phyloP scores from a whole-genome alignment of 1,140 invertebrate genomes.

The Chionoecetes opilio region DNA sequence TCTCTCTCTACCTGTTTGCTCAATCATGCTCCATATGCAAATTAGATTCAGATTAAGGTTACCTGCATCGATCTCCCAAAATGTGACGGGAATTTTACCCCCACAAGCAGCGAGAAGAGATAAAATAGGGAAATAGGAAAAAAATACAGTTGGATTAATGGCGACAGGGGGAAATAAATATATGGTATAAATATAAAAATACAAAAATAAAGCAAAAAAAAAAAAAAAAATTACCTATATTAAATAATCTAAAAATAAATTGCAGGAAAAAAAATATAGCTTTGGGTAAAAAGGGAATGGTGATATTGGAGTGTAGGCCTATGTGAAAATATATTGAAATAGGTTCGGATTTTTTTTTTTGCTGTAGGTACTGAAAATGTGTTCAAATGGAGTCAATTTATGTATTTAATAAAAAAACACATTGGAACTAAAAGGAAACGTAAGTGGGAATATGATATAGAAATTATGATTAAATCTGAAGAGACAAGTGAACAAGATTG shows the following conservation, averaged over 20 bases:
- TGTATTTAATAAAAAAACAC: too few relatives aligned
- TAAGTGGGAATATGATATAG: too few relatives aligned
- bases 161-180: neutral
- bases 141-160: neutral
- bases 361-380: too few relatives aligned
- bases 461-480: too few relatives aligned
- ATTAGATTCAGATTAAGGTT: neutral
- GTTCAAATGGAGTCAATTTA: too few relatives aligned
- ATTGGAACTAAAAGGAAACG: too few relatives aligned
- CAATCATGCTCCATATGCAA: conserved; percentile 5
- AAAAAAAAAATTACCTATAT: neutral
- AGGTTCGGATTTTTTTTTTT: too few relatives aligned
- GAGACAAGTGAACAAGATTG: too few relatives aligned
- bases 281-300: too few relatives aligned
- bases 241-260: neutral
- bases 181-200: too few relatives aligned
- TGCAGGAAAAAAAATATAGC: neutral
- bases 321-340: too few relatives aligned
- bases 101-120: neutral
- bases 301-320: too few relatives aligned
- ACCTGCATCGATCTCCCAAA: neutral
- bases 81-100: neutral
- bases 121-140: neutral
- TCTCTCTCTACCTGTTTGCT: neutral
- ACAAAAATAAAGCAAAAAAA: neutral